Conservation (phyloP, 1,140 invertebrate species). For the Scaptomyza hsui region DNA sequence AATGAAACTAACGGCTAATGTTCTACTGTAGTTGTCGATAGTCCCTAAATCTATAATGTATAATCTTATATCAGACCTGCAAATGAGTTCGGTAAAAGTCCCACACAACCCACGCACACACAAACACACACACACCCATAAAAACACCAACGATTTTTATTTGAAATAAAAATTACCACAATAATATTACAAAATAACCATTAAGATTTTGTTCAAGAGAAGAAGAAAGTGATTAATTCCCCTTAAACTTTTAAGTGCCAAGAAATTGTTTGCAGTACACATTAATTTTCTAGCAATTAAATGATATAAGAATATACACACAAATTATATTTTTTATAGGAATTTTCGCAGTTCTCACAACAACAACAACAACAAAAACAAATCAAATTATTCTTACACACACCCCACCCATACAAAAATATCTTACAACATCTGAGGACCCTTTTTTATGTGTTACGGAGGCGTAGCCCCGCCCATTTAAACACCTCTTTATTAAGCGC, state of each 20-base stretch:
- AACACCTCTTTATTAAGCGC: constrained; percentile 37
- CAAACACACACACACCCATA: constrained; percentile 21
- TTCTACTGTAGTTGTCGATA: constrained; percentile 64
- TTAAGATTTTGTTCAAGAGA: constrained; percentile 44
- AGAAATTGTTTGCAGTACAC: constrained; percentile 60
- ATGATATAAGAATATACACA: constrained; percentile 26
- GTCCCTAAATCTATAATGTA: constrained; percentile 45
- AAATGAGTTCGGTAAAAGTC: constrained; percentile 43
- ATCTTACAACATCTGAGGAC: constrained; percentile 14
- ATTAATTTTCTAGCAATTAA: constrained; percentile 57
- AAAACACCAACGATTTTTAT: constrained; percentile 53
- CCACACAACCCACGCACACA: constrained; percentile 21
- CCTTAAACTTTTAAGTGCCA: constrained; percentile 59
- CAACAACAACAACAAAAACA: constrained; percentile 22
- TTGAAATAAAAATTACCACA: constrained; percentile 69
- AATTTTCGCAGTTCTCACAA: constrained; percentile 55
- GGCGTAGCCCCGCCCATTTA: constrained; percentile 56
- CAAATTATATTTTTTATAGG: constrained; percentile 78
- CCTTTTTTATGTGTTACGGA: constrained; percentile 24
- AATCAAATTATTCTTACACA: background rate
- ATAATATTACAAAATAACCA: constrained; percentile 55
- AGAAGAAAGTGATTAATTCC: constrained; percentile 7
- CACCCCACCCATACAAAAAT: constrained; percentile 30
- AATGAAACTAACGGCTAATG: constrained; percentile 44
- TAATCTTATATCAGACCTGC: constrained; percentile 54